phyloP scores from a whole-genome alignment of 2,113 vertebrate species.

The Actenoides hombroni region DNA sequence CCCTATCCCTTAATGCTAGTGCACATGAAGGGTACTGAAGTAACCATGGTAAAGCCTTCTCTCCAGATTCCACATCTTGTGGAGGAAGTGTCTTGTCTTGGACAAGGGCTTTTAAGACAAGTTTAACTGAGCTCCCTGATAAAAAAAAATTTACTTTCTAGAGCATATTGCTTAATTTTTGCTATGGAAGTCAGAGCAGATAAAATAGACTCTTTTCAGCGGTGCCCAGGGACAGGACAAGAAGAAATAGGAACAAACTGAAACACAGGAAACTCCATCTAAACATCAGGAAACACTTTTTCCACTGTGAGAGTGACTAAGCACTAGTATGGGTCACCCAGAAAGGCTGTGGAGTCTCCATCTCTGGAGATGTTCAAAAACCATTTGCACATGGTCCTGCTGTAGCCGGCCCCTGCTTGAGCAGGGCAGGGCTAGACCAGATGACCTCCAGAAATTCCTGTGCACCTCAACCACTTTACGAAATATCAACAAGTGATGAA shows the following conservation, averaged over 20 bases:
- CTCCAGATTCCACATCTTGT: not conserved
- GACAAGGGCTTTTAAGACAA: not conserved
- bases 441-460: not conserved
- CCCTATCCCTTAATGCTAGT: not conserved
- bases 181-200: not conserved
- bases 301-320: not conserved
- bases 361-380: not conserved
- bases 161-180: not conserved
- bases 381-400: not conserved
- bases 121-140: not conserved
- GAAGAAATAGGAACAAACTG: not conserved
- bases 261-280: not conserved
- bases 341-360: not conserved
- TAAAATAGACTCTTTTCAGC: not conserved
- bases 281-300: not conserved
- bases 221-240: not conserved
- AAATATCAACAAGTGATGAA: not conserved
- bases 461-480: not conserved
- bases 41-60: not conserved
- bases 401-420: not conserved
- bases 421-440: not conserved
- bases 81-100: not conserved
- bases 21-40: not conserved
- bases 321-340: not conserved
- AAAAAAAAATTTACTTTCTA: not conserved